Base-by-base conservation (phyloP, 2,797 vertebrate genomes). In the Hydrophis major region DNA sequence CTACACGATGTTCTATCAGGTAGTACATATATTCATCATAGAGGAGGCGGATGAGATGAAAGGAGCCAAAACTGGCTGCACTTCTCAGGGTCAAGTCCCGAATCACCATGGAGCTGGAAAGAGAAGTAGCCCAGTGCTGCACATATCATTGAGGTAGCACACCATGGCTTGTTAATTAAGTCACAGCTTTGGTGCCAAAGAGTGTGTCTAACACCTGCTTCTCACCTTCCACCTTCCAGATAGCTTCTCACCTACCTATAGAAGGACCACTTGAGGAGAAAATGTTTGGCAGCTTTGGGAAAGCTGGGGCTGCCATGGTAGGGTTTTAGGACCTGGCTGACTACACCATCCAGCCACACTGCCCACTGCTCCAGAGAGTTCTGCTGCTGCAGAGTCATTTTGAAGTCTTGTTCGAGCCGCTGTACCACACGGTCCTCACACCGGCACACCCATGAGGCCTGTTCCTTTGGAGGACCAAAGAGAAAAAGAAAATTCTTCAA, bases 11-110 rank as follows among this genome's bases (percentile, higher is more conserved):
- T 96, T 99, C 99, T 32, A 99, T 98, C 97, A 99, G 97, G 97
- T 99, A 99, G 97, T 99, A 99, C 99, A 99, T 99, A 95, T 99
- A 99, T 96, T 99, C 99, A 1, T 99, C 99, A 22, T 99, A 99
- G 55, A 99, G 97, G 95, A 99, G 96, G 50, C 99, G 98, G 96
- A 99, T 99, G 93, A 99, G 98, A 95, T 99, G 99, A 96, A 99
- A 99, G 59, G 98, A 99, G 87, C 99, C 99, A 22, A 99, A 99
- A 95, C 99, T 99, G 93, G 99, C 99, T 0, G 99, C 99, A 1
- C 99, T 99, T 96, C 99, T 98, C 95, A 99, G 97, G 89, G 99
- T 99, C 96, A 99, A 97, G 96, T 99, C 99, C 89, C 99, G 97
- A 95, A 99, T 99, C 87, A 99, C 98, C 99, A 99, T 99, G 3